These are phyloP conservation scores for Agrilus cyanescens DNA, from an alignment of 2,888 invertebrate species.

Conservation along the genomic window DNA sequence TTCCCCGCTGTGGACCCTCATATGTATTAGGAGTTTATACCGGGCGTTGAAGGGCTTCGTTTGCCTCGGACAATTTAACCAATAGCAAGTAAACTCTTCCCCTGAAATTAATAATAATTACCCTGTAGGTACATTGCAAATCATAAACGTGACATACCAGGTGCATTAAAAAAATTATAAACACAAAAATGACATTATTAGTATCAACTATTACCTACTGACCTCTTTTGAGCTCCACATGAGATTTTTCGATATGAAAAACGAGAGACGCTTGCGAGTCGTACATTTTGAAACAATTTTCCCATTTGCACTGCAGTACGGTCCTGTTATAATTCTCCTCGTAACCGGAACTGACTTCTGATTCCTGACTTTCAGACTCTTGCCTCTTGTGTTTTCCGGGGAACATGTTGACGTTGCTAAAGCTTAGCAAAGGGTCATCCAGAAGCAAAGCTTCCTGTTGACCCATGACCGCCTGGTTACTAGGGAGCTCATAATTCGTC, in stretches of 20 bases:
- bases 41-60: conserved; percentile 92
- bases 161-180: not conserved
- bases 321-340: conserved; percentile 17
- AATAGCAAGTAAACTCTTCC: conserved; percentile 86
- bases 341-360: conserved; percentile 16
- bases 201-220: conserved; percentile 11
- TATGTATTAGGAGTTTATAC: conserved; percentile 93
- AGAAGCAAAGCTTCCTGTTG: conserved; percentile 34
- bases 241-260: conserved; percentile 72
- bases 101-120: conserved; percentile 35
- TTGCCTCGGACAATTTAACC: conserved; percentile 83
- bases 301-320: conserved; percentile 67
- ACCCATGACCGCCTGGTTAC: conserved; percentile 36
- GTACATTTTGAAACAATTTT: conserved; percentile 70
- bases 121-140: too few relatives aligned
- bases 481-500: conserved; percentile 5
- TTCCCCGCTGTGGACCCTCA: conserved; percentile 96
- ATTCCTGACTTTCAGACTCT: conserved; percentile 14
- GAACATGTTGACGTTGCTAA: conserved; percentile 16
- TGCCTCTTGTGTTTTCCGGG: conserved; percentile 8
- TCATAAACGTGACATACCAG: not conserved
- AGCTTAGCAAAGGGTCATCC: conserved; percentile 28
- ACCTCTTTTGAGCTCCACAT: conserved; percentile 76
- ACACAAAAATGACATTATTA: too few relatives aligned
- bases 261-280: conserved; percentile 69